Percentiles rank a stretch among this genome's conserved stretches.
Conservation (phyloP, 2,888 invertebrate species). For the Polydesmus complanatus region DNA sequence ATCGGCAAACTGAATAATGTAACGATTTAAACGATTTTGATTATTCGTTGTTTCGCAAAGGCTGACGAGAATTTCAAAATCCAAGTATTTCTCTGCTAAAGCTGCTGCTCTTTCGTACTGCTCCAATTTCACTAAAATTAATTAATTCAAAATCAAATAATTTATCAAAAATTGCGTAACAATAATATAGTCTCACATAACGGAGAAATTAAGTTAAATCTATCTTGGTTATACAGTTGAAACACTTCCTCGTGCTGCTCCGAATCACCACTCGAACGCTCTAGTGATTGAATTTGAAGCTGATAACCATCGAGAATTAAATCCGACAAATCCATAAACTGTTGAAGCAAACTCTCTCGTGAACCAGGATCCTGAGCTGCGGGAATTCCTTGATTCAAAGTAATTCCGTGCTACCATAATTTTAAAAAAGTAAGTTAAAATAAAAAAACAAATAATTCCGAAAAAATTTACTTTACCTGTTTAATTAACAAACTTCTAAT, state of each 20-base stretch:
- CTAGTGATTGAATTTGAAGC: slow-evolving; percentile 45
- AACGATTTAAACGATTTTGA: slow-evolving; percentile 52
- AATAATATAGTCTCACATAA: slow-evolving; percentile 26
- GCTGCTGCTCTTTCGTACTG: slow-evolving; percentile 67
- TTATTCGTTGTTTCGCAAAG: slow-evolving; percentile 65
- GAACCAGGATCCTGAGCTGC: slow-evolving; percentile 42
- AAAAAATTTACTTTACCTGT: slow-evolving; percentile 9
- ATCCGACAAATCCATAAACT: slow-evolving; percentile 54
- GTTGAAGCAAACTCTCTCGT: slow-evolving; percentile 48
- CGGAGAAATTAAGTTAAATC: slow-evolving; percentile 36
- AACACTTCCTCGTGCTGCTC: slow-evolving; percentile 29
- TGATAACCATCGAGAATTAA: slow-evolving; percentile 56
- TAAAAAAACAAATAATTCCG: not conserved
- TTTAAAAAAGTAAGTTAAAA: slow-evolving; percentile 19
- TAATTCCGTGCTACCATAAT: slow-evolving; percentile 31
- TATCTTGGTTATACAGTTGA: slow-evolving; percentile 51
- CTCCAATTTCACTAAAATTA: slow-evolving; percentile 50
- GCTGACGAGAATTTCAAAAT: slow-evolving; percentile 64
- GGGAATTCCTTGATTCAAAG: slow-evolving; percentile 28
- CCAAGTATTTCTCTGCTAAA: slow-evolving; percentile 77
- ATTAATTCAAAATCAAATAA: not conserved
- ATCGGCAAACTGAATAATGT: slow-evolving; percentile 53
- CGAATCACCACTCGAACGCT: slow-evolving; percentile 14
- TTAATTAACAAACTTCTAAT: not conserved
- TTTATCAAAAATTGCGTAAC: not conserved